Base-by-base conservation (phyloP, 2,888 invertebrate genomes). In the Sinotaia quadrata region DNA sequence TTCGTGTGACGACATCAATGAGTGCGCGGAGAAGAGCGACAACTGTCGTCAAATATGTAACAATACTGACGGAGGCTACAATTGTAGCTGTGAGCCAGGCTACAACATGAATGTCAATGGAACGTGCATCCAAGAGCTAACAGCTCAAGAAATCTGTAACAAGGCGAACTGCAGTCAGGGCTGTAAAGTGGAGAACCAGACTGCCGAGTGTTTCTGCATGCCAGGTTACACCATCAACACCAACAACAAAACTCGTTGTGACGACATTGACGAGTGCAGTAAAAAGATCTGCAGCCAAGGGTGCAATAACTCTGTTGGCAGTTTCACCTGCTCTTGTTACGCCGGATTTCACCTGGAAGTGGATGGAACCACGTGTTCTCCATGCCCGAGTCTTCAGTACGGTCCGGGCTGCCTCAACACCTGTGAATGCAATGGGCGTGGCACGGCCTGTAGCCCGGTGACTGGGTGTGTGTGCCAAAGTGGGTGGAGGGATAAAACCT, bases 401-500 rank as follows among this genome's bases (percentile, higher is more conserved):
- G 77, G 77, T 24, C n/a, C 36, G 8, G 60, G 68, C 36, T 77
- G 77, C 54, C 18, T 8, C 1, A 31, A 51, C 3, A 59, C 36
- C 1, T 77, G 77, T 63, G 37, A 49, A 10, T 74, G 72, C 56
- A 61, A 65, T 44, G 65, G 54, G 18, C 67, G 51, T n/a, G 63
- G 47, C 10, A 44, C 36, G 15, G 31, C 12, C 3, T 75, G 75
- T 67, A 61, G 75, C 58, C 44, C 41, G 2, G 69, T 70, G 1
- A 57, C 58, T n/a, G 75, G 75, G 3, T 78, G 78, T 65, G 5
- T 71, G 12, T 78, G 78, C 61, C 24, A 33, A 2, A 15, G 8
- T 3, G 68, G 69, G 10, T 78, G 76, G 76, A 67, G 59, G 24
- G 78, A 75, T 18, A 18, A 24, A 18, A n/a, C 21, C n/a, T 78